These are phyloP conservation scores for Brachionus plicatilis DNA, from an alignment of 1,140 invertebrate species.

Conservation along the genomic window DNA sequence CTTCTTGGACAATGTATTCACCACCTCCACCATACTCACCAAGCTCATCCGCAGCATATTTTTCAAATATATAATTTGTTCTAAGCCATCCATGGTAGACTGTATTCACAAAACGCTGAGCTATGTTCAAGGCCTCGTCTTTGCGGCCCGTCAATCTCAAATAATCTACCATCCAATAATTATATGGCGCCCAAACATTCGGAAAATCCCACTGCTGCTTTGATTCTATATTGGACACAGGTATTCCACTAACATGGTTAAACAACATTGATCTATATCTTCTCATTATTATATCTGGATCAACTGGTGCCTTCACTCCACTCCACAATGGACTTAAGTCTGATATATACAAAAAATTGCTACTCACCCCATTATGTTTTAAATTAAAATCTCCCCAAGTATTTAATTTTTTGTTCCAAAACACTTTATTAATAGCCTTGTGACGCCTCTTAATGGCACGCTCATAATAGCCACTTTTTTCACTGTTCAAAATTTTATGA, in stretches of 20 bases:
- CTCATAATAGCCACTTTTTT: slow-evolving; percentile 58
- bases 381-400: slow-evolving; percentile 79
- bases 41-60: slow-evolving; percentile 68
- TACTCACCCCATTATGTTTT: slow-evolving; percentile 61
- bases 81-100: slow-evolving; percentile 74
- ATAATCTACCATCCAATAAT: slow-evolving; percentile 49
- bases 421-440: slow-evolving; percentile 65
- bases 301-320: slow-evolving; percentile 47
- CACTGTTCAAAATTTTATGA: slow-evolving; percentile 60
- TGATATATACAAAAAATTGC: slow-evolving; percentile 70
- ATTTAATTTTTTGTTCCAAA: slow-evolving; percentile 76
- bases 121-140: slow-evolving; percentile 67
- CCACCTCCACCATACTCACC: slow-evolving; percentile 75
- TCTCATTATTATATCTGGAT: not conserved
- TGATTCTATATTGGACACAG: slow-evolving; percentile 70
- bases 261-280: not conserved
- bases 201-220: slow-evolving; percentile 91
- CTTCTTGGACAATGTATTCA: slow-evolving; percentile 78
- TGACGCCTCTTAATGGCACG: slow-evolving; percentile 55
- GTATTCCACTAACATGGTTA: slow-evolving; percentile 60
- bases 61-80: slow-evolving; percentile 74
- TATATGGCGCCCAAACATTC: slow-evolving; percentile 82
- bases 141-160: slow-evolving; percentile 59
- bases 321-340: slow-evolving; percentile 80
- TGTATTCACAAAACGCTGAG: slow-evolving; percentile 72